phyloP scores from a whole-genome alignment of 2,113 vertebrate species.

The Larimichthys polyactis region DNA sequence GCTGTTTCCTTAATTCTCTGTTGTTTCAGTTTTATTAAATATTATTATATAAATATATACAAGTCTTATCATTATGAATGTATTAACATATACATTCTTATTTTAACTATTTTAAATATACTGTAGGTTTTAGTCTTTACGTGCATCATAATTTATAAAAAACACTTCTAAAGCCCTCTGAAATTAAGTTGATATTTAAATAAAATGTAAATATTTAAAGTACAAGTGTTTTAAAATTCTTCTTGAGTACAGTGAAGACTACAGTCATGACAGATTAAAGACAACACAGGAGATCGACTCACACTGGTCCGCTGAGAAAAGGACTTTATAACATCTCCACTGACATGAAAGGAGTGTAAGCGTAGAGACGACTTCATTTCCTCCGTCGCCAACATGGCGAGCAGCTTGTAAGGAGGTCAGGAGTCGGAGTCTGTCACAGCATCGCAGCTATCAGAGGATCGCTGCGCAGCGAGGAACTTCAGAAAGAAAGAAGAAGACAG shows the following conservation, averaged over 20 bases:
- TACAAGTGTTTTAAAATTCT: background rate
- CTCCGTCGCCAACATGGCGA: background rate
- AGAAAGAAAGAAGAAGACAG: background rate
- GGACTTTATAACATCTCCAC: background rate
- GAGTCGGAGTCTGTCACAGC: slow-evolving; percentile 4
- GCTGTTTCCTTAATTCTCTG: no score
- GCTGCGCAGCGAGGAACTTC: background rate
- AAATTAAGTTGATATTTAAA: background rate
- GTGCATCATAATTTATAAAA: no score
- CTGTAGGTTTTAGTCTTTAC: no score
- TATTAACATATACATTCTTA: no score
- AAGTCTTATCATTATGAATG: no score
- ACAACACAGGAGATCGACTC: slow-evolving; percentile 6
- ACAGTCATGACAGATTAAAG: background rate
- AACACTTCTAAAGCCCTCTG: background rate
- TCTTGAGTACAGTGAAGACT: background rate
- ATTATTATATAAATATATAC: no score
- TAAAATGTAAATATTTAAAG: background rate
- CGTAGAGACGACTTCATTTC: background rate
- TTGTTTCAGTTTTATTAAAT: no score
- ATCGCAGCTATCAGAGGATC: background rate
- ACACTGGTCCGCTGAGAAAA: background rate
- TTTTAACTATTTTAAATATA: no score
- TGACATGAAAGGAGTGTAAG: slow-evolving; percentile 6
- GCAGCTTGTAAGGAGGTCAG: slow-evolving; percentile 35